phyloP scores from a whole-genome alignment of 2,113 vertebrate species.

The Chaenocephalus aceratus region DNA sequence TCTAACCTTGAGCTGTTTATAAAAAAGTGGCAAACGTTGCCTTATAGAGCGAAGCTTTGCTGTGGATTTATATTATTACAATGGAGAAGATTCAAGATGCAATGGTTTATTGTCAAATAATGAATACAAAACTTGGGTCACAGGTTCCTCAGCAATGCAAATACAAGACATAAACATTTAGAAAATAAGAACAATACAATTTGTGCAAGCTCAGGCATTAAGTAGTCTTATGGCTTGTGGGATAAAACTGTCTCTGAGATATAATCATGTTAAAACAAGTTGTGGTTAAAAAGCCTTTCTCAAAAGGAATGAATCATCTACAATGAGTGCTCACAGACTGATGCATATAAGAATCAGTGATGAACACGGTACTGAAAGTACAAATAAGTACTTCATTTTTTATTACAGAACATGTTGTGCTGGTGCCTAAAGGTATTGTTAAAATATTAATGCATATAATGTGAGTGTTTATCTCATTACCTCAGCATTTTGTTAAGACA shows the following conservation, averaged over 20 bases:
- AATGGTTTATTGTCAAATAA: no score
- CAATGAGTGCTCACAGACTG: neutral
- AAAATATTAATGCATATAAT: neutral
- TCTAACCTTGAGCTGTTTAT: slow-evolving; percentile 1
- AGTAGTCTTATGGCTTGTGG: no score
- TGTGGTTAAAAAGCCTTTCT: neutral
- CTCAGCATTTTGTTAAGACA: neutral
- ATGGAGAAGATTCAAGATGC: neutral
- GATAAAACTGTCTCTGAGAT: neutral
- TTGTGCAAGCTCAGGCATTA: no score
- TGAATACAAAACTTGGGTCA: no score
- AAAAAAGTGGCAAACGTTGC: neutral
- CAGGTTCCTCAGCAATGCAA: no score
- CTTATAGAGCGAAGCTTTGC: neutral
- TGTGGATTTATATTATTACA: neutral
- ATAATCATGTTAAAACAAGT: neutral
- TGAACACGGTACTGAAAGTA: neutral
- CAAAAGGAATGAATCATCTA: no score
- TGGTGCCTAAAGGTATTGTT: neutral
- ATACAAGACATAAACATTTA: no score
- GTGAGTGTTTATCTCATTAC: no score
- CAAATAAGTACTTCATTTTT: neutral
- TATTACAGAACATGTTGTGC: neutral
- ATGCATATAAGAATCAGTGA: neutral
- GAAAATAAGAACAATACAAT: no score